Evolutionary conservation across 2,888 invertebrate species (phyloP), one percentile per base, ranked within the genome.

Genomic region (Tetropium fuscum): DNA sequence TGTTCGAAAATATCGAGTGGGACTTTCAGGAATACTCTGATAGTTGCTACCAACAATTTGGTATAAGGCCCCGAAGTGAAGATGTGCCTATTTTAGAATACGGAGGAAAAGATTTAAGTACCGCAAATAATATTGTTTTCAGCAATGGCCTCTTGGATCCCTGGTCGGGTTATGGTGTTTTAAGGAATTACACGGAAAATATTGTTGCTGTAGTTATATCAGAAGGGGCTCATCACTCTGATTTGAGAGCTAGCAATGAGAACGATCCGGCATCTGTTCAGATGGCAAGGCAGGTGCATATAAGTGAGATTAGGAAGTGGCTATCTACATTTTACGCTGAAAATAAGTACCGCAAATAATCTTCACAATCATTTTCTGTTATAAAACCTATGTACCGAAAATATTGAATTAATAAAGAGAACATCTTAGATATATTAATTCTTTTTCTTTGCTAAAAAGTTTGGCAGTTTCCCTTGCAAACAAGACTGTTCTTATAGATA

Each of bases 91-190:
- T 89, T 60, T 80, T 89, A 18, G 87, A 90, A 70, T 98, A 94
- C 76, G 97, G 97, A 3, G 96, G 95, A 0, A 86, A 86, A 66
- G 84, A 90, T 73, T 83, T 97, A 25, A 84, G 86, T 19, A 82
- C 85, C 0, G 87, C 87, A 0, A 87, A 88, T 0, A 92, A 92
- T 71, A 90, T 92, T 32, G 87, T 92, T 6, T 92, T 91, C 78
- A 94, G 94, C 72, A 95, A 95, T 78, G 95, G 95, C 0, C 81
- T 94, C 1, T 75, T 93, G 64, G 95, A 95, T 81, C 95, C 95
- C 0, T 95, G 95, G 95, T 89, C 91, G 54, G 89, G 91, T 62
- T 94, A 94, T 75, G 95, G 95, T 10, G 89, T 95, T 38, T 78
- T 93, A 20, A 85, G 85, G 72, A 88, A 88, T 60, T 79, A 90